These are phyloP conservation scores for Tapirus terrestris DNA, from an alignment of 2,113 vertebrate genomes.

Conservation along the genomic window DNA sequence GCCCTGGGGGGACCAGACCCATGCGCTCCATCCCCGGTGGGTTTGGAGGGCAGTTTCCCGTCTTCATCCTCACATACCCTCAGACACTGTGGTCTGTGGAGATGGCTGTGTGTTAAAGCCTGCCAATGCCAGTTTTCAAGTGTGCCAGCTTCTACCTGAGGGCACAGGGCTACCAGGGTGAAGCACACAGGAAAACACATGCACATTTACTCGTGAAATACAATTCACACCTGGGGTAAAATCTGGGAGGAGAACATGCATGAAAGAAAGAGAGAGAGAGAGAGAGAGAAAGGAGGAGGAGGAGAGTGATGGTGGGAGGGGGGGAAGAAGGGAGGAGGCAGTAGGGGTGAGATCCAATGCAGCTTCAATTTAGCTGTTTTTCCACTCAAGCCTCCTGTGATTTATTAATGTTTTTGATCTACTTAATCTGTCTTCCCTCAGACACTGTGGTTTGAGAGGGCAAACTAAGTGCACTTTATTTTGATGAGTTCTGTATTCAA, in stretches of 20 bases:
- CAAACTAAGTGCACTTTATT: not conserved
- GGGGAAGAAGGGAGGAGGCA: no score
- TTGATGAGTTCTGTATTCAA: not conserved
- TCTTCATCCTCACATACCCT: constrained; percentile 27
- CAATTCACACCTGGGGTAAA: not conserved
- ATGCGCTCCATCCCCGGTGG: not conserved
- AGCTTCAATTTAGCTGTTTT: not conserved
- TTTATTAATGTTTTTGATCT: not conserved
- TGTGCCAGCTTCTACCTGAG: not conserved
- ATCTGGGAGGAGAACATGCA: not conserved
- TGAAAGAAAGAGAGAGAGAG: not conserved
- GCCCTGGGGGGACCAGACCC: not conserved
- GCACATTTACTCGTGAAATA: not conserved
- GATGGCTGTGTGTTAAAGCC: constrained; percentile 15
- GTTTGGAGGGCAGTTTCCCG: constrained; percentile 10
- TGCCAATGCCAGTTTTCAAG: not conserved
- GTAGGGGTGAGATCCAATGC: not conserved
- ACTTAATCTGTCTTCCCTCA: not conserved
- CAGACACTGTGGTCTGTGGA: constrained; percentile 26
- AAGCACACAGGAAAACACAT: not conserved
- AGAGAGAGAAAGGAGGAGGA: not conserved
- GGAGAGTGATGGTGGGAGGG: rapidly evolving
- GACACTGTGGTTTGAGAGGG: not conserved
- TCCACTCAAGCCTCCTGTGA: not conserved
- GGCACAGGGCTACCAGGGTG: not conserved